phyloP scores from a whole-genome alignment of 2,113 vertebrate genomes.

The Podilymbus podiceps region DNA sequence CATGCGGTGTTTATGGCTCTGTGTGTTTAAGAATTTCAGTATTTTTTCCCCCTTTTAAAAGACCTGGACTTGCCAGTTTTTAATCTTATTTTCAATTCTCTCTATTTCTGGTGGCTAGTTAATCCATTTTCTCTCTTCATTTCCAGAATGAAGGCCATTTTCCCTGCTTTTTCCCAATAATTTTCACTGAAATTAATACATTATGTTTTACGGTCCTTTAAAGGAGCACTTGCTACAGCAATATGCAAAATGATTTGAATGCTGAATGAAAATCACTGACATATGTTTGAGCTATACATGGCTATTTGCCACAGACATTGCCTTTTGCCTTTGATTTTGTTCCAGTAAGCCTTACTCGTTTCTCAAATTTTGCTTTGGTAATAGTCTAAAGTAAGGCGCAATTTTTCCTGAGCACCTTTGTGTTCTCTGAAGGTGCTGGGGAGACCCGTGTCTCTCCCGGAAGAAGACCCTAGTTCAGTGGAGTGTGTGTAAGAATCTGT shows the following conservation, averaged over 20 bases:
- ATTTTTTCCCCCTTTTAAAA: neutral
- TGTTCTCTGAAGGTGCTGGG: too few species aligned
- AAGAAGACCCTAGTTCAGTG: neutral
- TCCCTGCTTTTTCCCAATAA: neutral
- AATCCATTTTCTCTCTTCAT: neutral
- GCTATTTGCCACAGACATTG: neutral
- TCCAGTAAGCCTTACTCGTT: neutral
- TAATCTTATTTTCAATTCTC: neutral
- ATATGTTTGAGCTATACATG: rapidly evolving
- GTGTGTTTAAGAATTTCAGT: neutral
- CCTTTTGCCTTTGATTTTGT: neutral
- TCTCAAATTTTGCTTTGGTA: neutral
- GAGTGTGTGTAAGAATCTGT: neutral
- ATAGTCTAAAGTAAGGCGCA: neutral
- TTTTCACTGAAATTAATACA: neutral
- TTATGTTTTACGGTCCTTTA: neutral
- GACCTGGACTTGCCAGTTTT: neutral
- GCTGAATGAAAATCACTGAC: neutral
- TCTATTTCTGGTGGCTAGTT: neutral
- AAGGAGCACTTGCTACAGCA: neutral
- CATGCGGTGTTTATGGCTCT: neutral
- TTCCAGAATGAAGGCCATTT: neutral
- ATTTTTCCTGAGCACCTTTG: neutral
- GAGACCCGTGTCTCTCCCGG: rapidly evolving
- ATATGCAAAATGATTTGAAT: neutral